Conservation (phyloP, 2,113 vertebrate genomes). For the Petaurus breviceps region DNA sequence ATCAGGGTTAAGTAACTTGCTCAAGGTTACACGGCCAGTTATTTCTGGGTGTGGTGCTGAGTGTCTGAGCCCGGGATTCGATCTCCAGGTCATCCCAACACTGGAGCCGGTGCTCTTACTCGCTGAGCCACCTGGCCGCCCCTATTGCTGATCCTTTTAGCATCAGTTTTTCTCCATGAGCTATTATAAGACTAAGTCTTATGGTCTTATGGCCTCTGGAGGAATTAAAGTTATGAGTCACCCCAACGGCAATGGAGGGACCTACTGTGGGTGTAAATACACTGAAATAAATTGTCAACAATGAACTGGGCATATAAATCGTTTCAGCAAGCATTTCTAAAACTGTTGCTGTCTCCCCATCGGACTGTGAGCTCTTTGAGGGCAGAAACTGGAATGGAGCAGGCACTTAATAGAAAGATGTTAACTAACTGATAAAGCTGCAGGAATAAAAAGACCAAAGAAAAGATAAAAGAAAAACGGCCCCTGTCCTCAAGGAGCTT, state of each 20-base stretch:
- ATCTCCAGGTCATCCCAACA: too few relatives aligned
- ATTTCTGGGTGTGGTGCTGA: too few relatives aligned
- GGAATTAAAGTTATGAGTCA: background rate
- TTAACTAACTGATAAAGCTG: background rate
- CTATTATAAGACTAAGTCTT: background rate
- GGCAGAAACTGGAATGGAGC: background rate
- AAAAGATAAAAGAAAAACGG: background rate
- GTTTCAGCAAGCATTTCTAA: background rate
- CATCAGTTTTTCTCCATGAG: background rate
- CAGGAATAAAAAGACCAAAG: background rate
- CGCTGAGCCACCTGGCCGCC: too few relatives aligned
- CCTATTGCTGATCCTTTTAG: background rate
- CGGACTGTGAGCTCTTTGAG: background rate
- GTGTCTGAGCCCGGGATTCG: too few relatives aligned
- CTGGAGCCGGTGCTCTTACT: too few relatives aligned
- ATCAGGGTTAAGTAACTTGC: too few relatives aligned
- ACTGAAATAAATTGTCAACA: background rate
- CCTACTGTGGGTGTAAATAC: background rate
- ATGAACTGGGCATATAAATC: background rate
- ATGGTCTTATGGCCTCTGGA: background rate
- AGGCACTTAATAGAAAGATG: background rate
- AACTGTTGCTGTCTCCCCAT: background rate
- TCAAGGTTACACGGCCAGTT: too few relatives aligned
- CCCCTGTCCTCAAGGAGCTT: background rate
- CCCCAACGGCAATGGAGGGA: background rate